Base-by-base conservation (phyloP, 2,797 vertebrate genomes). In the Chelon labrosus region DNA sequence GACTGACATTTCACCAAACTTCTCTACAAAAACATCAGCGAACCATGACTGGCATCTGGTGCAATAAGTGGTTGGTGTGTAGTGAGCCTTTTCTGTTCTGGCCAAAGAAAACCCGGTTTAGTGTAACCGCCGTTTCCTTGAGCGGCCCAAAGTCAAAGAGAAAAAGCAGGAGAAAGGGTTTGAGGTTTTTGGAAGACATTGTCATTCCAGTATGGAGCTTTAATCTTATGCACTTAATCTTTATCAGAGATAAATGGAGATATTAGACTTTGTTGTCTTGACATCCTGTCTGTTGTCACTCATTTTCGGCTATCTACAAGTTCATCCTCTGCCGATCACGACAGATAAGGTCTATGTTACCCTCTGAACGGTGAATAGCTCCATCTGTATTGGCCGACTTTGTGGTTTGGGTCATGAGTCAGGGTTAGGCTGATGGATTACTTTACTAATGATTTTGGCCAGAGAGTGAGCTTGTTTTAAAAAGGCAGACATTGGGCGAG, bases 361-460 rank as follows among this genome's bases (percentile, higher is more conserved):
- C 68, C 56, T 67, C 53, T 78, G 71, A 82, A 65, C 70, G 49
- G 78, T 89, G 88, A 91, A 88, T 79, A 51, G 81, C 85, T 77
- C 70, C 58, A 49, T 91, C 83, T 90, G 85, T 91, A 70, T 70
- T 75, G 85, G 88, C 88, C 84, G 84, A 91, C 89, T 84, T 60
- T 85, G 88, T 86, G 92, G 89, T 91, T 87, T 85, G 86, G 92
- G 90, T 93, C 90, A 88, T 83, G 82, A 86, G 85, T 87, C 77
- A 79, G 77, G 85, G 79, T 88, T 82, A 77, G 89, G 63, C 87
- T 93, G 90, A 92, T 88, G 91, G 91, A 94, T 93, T 90, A 86
- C 90, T 90, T 90, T 90, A 92, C 92, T 92, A 93, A 93, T 94
- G 92, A 92, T 93, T 94, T 93, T 94, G 93, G 90, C 90, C 79